Conservation (phyloP, 2,797 vertebrate genomes). For the Sebastes kiyomatsui region DNA sequence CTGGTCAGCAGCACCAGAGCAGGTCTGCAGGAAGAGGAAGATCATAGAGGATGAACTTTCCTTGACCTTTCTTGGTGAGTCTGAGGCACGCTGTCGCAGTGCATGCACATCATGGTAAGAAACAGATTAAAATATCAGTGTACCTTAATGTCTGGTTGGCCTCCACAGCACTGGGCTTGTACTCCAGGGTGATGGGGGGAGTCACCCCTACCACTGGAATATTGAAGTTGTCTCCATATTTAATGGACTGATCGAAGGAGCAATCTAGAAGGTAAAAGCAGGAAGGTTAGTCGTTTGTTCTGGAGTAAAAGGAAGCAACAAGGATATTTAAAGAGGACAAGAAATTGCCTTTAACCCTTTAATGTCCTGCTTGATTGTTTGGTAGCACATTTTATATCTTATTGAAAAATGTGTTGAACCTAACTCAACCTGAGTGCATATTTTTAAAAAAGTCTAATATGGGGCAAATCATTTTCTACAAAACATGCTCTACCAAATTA, state of each 20-base stretch:
- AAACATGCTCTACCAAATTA: no score
- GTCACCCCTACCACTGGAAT: slow-evolving; percentile 56
- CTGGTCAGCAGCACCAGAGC: slow-evolving; percentile 63
- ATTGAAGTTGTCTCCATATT: slow-evolving; percentile 75
- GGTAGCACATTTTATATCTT: no score
- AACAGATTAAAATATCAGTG: slow-evolving; percentile 21
- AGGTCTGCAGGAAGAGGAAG: slow-evolving; percentile 45
- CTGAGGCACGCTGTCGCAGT: neutral
- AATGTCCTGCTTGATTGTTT: no score
- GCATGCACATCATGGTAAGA: neutral
- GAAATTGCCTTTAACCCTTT: neutral
- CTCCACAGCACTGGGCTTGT: slow-evolving; percentile 72
- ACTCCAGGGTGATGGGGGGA: slow-evolving; percentile 71
- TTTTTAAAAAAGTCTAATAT: no score
- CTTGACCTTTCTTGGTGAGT: neutral
- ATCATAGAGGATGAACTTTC: slow-evolving; percentile 12
- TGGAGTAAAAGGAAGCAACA: slow-evolving; percentile 4
- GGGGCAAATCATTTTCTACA: no score
- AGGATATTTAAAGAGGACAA: neutral
- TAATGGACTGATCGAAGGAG: slow-evolving; percentile 69
- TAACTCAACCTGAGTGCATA: no score
- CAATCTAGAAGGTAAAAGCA: slow-evolving; percentile 75
- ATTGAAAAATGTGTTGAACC: no score
- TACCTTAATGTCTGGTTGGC: slow-evolving; percentile 78
- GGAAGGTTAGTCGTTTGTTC: slow-evolving; percentile 3